Conservation (phyloP, 2,888 invertebrate species). For the Pyralis farinalis region DNA sequence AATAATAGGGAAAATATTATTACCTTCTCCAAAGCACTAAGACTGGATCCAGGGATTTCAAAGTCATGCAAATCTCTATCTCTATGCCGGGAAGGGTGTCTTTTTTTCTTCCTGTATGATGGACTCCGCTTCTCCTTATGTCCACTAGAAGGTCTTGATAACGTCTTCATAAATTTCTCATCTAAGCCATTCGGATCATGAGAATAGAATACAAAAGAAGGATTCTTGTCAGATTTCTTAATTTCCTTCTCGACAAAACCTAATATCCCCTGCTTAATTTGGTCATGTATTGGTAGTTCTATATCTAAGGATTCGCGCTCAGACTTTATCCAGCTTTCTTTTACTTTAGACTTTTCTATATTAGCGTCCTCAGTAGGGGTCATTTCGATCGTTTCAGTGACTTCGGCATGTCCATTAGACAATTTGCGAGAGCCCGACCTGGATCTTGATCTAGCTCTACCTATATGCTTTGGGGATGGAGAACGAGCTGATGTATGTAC, state of each 20-base stretch:
- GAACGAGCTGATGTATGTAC: conserved; percentile 62
- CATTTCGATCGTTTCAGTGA: conserved; percentile 28
- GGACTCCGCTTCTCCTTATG: conserved; percentile 75
- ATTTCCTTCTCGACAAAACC: conserved; percentile 77
- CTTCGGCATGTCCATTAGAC: conserved; percentile 57
- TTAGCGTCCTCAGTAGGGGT: conserved; percentile 31
- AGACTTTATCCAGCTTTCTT: conserved; percentile 72
- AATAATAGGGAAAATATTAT: conserved; percentile 10
- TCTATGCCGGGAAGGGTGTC: conserved; percentile 66
- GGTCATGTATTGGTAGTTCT: conserved; percentile 81
- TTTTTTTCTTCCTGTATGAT: conserved; percentile 69
- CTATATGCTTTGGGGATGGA: conserved; percentile 63
- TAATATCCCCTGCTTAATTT: conserved; percentile 74
- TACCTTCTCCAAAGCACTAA: conserved; percentile 74
- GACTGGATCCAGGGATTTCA: conserved; percentile 74
- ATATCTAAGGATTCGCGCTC: conserved; percentile 79
- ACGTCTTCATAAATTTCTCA: conserved; percentile 64
- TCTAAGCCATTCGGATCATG: conserved; percentile 73
- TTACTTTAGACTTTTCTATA: conserved; percentile 52
- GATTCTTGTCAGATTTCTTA: conserved; percentile 71
- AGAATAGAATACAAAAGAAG: conserved; percentile 73
- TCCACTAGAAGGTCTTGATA: conserved; percentile 70
- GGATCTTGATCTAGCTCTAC: conserved; percentile 49
- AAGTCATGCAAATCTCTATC: conserved; percentile 73
- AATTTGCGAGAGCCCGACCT: conserved; percentile 58